Base-by-base conservation (phyloP, 2,888 invertebrate species). In the Orthosia incerta region DNA sequence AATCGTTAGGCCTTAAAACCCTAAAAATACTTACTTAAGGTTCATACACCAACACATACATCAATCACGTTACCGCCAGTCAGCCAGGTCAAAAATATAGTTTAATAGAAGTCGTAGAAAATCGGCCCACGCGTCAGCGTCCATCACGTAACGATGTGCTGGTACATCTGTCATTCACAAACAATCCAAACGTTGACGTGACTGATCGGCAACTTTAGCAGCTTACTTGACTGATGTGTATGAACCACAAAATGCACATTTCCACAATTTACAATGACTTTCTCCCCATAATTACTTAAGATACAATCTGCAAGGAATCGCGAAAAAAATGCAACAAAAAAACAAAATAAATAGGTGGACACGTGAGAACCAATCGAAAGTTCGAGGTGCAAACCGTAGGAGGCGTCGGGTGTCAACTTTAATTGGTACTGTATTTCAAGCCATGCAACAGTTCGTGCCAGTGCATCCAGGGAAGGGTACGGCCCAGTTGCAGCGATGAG, bases 361-460 rank as follows among this genome's bases (percentile, higher is more conserved):
- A 90, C 91, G 89, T 91, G 92, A 91, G 91, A 91, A 92, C 88
- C 87, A 83, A 89, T 91, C 84, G 87, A 85, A 87, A 91, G 91
- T 93, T 91, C 90, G 91, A 94, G 93, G 93, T 94, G 94, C 90
- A 91, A 94, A 92, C 88, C 89, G 90, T 91, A 92, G 90, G 92
- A 92, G 93, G 92, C 93, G 93, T 91, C 90, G 91, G 90, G 92
- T 95, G 95, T 96, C 95, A 93, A 93, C 92, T 94, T 95, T 96
- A 95, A 96, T 96, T 96, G 96, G 96, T 92, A 90, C 92, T 94
- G 94, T 95, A 94, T 94, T 93, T 95, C 94, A 94, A 94, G 92
- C 90, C 89, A 85, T 88, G 88, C 88, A 87, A 87, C 90, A 91
- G 89, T 92, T 93, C 93, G 93, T 94, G 94, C 92, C 87, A 88